Base-by-base conservation (phyloP, 2,113 vertebrate genomes). In the Rhineura floridana region DNA sequence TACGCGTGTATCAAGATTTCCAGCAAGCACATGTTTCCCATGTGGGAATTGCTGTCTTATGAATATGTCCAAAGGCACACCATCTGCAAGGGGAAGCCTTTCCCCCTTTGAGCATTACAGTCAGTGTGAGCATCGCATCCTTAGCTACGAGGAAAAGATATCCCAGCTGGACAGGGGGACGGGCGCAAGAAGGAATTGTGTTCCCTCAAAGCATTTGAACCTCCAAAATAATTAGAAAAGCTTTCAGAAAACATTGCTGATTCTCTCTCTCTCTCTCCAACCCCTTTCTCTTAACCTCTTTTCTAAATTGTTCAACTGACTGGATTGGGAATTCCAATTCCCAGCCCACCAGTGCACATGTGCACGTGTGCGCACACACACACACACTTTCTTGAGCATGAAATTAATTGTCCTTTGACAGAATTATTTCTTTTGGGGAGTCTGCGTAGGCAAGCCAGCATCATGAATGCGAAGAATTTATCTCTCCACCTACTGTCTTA, bases 401-500 rank as follows among this genome's bases (percentile, higher is more conserved):
- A 95, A 96, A 96, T 96, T 95, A 92, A 96, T 95, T 93, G 73
- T 95, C 94, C 90, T 96, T 93, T 6, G 25, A 12, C 67, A 36
- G 59, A 44, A 70, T 87, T 90, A 90, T 85, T 52, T 67, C 50
- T 70, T 87, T 80, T 25, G 9, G 17, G 44, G 25, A 33, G 46
- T 91, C 84, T 93, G 95, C 96, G 95, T 96, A 96, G 94, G 17
- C 55, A 88, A 89, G 91, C 55, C 88, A 89, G 91, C 92, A 93
- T 88, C 25, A 28, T 90, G 90, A 93, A 94, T 82, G 94, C 93
- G 91, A 91, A 95, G 96, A 96, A 96, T 90, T 94, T 97, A 96
- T 97, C 96, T 97, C 95, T 96, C 94, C 96, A 97, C 96, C 96
- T 96, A 97, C 96, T 96, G 96, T 97, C 95, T 97, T 95, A 93